Evolutionary conservation across 2,888 invertebrate genomes (phyloP).

Genomic region (Pseudoips prasinana): DNA sequence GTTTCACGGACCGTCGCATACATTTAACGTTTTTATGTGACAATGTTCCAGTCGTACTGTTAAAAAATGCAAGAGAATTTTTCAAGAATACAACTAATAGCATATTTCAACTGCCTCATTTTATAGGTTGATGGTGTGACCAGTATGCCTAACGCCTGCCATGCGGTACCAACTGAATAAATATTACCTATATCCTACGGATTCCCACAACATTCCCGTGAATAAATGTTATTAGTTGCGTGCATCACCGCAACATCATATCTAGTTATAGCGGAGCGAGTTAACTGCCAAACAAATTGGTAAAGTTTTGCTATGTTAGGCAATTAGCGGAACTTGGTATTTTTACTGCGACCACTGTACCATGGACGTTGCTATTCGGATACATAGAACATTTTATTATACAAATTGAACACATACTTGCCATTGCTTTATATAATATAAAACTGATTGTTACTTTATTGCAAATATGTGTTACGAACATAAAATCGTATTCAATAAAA

Average conservation of each 20-base stretch:
- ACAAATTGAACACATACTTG: too few relatives aligned
- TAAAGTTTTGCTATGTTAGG: constrained; percentile 42
- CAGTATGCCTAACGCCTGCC: constrained; percentile 9
- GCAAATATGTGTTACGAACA: background rate
- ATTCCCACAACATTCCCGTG: constrained; percentile 18
- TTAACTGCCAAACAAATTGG: constrained; percentile 41
- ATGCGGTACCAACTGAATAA: constrained; percentile 42
- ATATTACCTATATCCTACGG: constrained; percentile 21
- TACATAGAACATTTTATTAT: too few relatives aligned
- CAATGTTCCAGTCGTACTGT: constrained; percentile 13
- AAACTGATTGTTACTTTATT: too few relatives aligned
- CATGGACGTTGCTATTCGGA: constrained; percentile 19
- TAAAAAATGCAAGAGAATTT: constrained; percentile 13
- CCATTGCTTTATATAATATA: too few relatives aligned
- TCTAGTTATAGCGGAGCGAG: constrained; percentile 17
- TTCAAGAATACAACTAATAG: constrained; percentile 30
- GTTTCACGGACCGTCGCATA: too few relatives aligned
- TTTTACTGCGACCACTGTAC: constrained; percentile 16
- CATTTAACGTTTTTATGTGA: constrained; percentile 18
- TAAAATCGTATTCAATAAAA: too few relatives aligned
- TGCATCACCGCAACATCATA: constrained; percentile 33
- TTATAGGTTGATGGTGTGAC: constrained; percentile 30
- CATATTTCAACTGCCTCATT: constrained; percentile 28
- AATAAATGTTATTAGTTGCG: constrained; percentile 24
- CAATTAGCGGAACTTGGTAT: constrained; percentile 42